Base-by-base conservation (phyloP, 1,140 invertebrate genomes). In the Aradophagus sp. region DNA sequence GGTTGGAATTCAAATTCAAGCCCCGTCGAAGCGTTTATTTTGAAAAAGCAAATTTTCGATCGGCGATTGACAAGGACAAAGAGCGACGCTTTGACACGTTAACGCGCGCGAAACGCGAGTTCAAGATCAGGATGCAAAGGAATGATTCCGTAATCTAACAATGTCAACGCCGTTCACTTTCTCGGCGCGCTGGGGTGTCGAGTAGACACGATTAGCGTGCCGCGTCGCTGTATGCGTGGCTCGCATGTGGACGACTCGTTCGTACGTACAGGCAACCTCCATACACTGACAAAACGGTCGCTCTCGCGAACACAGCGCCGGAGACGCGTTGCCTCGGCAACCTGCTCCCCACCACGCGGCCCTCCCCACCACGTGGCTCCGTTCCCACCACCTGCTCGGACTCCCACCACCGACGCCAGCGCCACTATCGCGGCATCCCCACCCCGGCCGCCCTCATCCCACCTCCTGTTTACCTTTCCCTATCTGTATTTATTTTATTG, bases 301-400 rank as follows among this genome's bases (percentile, higher is more conserved):
- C n/a, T n/a, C n/a, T n/a, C n/a, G n/a, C n/a, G n/a, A n/a, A 31
- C 2, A 27, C 19, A 29, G 20, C n/a, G 31, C 0, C 12, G 11
- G 72, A 58, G 74, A 79, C 78, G 78, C 75, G 83, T 84, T 80
- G 75, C 81, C 79, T 71, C 79, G 75, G 80, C 55, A 80, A 84
- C 83, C 27, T 15, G 0, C 61, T 63, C 74, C 76, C 79, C 71
- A 76, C 73, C 70, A 68, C 74, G 66, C 73, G 69, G 68, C 71
- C 34, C n/a, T n/a, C n/a, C n/a, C n/a, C n/a, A n/a, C n/a, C n/a
- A n/a, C n/a, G n/a, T n/a, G n/a, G n/a, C n/a, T n/a, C n/a, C n/a
- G n/a, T n/a, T n/a, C n/a, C n/a, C n/a, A n/a, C n/a, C n/a, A n/a
- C n/a, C n/a, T n/a, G n/a, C n/a, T n/a, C n/a, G n/a, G n/a, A n/a